Conservation (phyloP, 2,797 vertebrate species). For the Lacerta bilineata region DNA sequence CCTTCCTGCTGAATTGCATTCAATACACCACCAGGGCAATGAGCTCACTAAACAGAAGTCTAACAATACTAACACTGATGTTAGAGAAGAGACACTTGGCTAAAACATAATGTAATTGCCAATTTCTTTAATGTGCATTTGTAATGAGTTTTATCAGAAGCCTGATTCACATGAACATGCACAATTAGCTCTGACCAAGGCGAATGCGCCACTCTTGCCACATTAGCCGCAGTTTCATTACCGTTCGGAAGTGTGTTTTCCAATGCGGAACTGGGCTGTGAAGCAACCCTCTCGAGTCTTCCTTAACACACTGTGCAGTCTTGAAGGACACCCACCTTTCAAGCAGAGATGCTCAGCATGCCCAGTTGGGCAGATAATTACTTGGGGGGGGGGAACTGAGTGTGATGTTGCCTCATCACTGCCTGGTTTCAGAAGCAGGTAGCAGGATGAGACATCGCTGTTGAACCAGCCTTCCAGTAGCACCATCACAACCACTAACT, state of each 20-base stretch:
- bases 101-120: slow-evolving; percentile 74
- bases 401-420: neutral
- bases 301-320: slow-evolving; percentile 42
- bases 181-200: slow-evolving; percentile 74
- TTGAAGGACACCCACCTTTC: slow-evolving; percentile 54
- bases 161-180: slow-evolving; percentile 75
- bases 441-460: neutral
- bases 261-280: slow-evolving; percentile 50
- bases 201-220: slow-evolving; percentile 69
- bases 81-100: slow-evolving; percentile 75
- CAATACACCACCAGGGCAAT: slow-evolving; percentile 33
- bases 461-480: too few species aligned
- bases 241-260: slow-evolving; percentile 67
- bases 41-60: slow-evolving; percentile 67
- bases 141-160: slow-evolving; percentile 80
- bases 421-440: too few species aligned
- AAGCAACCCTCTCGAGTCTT: slow-evolving; percentile 59
- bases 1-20: slow-evolving; percentile 66
- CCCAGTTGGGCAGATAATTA: neutral
- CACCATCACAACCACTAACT: too few species aligned
- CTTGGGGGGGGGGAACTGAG: neutral
- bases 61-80: slow-evolving; percentile 67
- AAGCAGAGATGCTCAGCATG: slow-evolving; percentile 18
- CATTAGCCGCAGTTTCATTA: slow-evolving; percentile 74
- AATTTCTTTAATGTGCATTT: slow-evolving; percentile 78